Evolutionary conservation across 2,113 vertebrate genomes (phyloP).

Genomic region (Coryphaenoides rupestris): DNA sequence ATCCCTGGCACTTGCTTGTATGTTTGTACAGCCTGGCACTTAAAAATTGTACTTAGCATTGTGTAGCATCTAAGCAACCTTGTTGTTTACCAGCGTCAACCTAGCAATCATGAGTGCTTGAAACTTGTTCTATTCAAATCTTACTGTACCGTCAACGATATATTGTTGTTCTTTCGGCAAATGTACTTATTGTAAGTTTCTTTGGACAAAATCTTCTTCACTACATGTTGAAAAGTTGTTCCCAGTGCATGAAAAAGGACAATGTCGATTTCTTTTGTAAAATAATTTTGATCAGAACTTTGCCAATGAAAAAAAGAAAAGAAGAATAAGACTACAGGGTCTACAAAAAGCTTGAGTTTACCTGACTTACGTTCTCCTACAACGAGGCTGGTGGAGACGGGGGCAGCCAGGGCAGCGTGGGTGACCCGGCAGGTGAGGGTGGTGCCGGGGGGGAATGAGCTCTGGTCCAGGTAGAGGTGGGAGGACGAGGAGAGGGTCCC

Average conservation of each 20-base stretch:
- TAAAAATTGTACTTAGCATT: too few species aligned
- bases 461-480: slow-evolving; percentile 55
- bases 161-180: too few species aligned
- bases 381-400: slow-evolving; percentile 43
- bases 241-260: neutral
- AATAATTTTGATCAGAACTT: neutral
- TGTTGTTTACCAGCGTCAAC: too few species aligned
- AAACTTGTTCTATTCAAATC: too few species aligned
- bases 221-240: neutral
- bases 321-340: too few species aligned
- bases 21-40: too few species aligned
- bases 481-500: slow-evolving; percentile 77
- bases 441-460: slow-evolving; percentile 52
- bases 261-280: neutral
- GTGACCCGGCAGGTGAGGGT: slow-evolving; percentile 76
- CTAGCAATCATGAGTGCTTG: too few species aligned
- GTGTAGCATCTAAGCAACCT: too few species aligned
- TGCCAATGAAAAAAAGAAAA: neutral
- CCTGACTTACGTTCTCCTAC: slow-evolving; percentile 52
- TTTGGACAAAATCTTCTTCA: neutral
- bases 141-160: too few species aligned
- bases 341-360: slow-evolving; percentile 15
- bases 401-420: slow-evolving; percentile 59
- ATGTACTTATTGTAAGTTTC: too few species aligned
- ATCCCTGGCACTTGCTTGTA: too few species aligned